These are phyloP conservation scores for Cremastobaeus sp. DNA, from an alignment of 2,888 invertebrate species.

Conservation along the genomic window DNA sequence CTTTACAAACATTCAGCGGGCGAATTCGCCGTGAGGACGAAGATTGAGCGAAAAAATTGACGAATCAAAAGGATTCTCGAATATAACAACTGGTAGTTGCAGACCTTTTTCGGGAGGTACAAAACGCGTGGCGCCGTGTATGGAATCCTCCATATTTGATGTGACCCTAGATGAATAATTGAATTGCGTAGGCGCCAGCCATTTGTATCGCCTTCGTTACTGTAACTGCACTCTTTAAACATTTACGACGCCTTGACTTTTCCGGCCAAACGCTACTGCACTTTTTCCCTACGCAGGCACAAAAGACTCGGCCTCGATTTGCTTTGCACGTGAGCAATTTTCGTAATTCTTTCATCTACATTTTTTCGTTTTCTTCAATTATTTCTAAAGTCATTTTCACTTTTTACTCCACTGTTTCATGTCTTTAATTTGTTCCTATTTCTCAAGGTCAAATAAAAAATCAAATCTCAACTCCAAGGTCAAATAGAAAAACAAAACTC, in stretches of 20 bases:
- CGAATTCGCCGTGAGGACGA: background rate
- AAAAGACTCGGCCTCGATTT: constrained; percentile 26
- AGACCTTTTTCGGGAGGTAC: background rate
- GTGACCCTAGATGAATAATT: constrained; percentile 75
- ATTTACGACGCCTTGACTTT: constrained; percentile 67
- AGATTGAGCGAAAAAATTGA: background rate
- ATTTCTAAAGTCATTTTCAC: too few species aligned
- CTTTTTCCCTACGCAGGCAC: constrained; percentile 23
- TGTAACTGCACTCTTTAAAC: constrained; percentile 72
- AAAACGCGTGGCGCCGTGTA: background rate
- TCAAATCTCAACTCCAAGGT: too few species aligned
- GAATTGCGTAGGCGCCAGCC: constrained; percentile 71
- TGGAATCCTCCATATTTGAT: constrained; percentile 70
- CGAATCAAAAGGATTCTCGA: background rate
- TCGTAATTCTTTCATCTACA: constrained; percentile 22
- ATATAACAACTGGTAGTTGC: too few species aligned
- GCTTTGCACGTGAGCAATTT: constrained; percentile 43
- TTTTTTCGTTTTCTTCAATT: background rate
- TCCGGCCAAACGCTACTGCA: constrained; percentile 44
- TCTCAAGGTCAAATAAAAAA: too few species aligned
- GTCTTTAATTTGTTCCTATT: too few species aligned
- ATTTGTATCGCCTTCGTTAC: constrained; percentile 75
- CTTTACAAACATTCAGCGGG: constrained; percentile 1
- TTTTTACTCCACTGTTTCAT: too few species aligned
- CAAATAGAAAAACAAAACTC: too few species aligned